Conservation (phyloP, 2,888 invertebrate genomes). For the Acrobeloides nanus region DNA sequence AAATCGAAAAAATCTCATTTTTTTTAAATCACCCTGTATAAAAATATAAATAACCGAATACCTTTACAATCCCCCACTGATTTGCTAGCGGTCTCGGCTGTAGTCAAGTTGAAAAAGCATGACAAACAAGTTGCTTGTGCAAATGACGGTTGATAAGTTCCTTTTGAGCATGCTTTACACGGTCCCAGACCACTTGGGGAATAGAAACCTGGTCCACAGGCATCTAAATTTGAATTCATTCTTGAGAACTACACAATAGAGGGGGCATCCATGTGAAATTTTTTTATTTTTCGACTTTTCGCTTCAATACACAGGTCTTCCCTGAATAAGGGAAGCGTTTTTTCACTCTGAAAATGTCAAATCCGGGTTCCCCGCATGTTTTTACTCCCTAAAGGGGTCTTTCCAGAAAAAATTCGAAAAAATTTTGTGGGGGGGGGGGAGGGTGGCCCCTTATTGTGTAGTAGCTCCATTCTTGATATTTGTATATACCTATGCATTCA, state of each 20-base stretch:
- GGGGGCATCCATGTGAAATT: too few relatives aligned
- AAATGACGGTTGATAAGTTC: slow-evolving; percentile 17
- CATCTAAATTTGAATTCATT: too few relatives aligned
- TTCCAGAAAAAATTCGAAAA: too few relatives aligned
- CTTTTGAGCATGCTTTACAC: slow-evolving; percentile 15
- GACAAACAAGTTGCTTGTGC: slow-evolving; percentile 13
- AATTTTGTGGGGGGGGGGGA: too few relatives aligned
- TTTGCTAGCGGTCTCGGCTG: slow-evolving; percentile 6
- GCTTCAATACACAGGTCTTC: slow-evolving; percentile 8
- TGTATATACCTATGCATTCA: slow-evolving; percentile 12
- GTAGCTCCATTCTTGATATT: too few relatives aligned
- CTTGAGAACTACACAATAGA: too few relatives aligned
- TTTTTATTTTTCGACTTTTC: too few relatives aligned
- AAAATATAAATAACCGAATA: slow-evolving; percentile 3
- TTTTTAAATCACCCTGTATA: background rate
- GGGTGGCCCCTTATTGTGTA: too few relatives aligned
- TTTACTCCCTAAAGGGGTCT: too few relatives aligned
- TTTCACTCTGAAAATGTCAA: too few relatives aligned
- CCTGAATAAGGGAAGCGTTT: too few relatives aligned
- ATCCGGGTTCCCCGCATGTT: too few relatives aligned
- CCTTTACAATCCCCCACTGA: slow-evolving; percentile 12
- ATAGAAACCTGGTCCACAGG: slow-evolving; percentile 15
- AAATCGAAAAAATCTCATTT: background rate
- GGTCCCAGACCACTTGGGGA: slow-evolving; percentile 23
- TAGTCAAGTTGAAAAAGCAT: slow-evolving; percentile 14